A percentile compares a stretch with the other conserved stretches of the same genome.
Evolutionary conservation across 2,113 vertebrate genomes (phyloP).

Genomic region (Pogona vitticeps): DNA sequence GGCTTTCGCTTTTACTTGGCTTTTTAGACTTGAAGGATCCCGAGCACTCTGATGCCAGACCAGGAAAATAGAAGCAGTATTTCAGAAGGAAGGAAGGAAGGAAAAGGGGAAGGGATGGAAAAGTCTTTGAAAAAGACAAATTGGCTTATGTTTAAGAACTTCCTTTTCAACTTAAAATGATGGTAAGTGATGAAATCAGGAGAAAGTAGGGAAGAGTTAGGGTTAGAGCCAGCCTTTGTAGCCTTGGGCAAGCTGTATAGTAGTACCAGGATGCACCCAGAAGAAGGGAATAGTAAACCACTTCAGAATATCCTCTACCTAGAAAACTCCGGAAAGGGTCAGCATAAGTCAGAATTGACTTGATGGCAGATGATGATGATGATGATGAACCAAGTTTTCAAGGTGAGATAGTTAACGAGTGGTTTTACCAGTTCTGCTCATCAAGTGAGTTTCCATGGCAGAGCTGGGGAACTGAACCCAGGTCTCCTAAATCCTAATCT

Average conservation of each 20-base stretch:
- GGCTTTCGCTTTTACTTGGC: conserved; percentile 58
- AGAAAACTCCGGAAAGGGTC: too few relatives aligned
- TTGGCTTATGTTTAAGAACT: conserved; percentile 59
- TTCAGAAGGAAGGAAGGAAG: conserved; percentile 44
- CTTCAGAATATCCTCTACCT: too few relatives aligned
- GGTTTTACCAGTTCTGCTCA: too few relatives aligned
- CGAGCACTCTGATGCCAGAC: conserved; percentile 63
- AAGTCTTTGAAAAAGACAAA: conserved; percentile 41
- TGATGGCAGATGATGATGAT: too few relatives aligned
- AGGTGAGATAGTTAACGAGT: too few relatives aligned
- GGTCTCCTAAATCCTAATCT: neutral
- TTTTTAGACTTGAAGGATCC: conserved; percentile 51
- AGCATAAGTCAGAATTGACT: too few relatives aligned
- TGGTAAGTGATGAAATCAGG: conserved; percentile 8
- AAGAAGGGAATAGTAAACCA: too few relatives aligned
- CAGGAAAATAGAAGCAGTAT: conserved; percentile 66
- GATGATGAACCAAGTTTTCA: too few relatives aligned
- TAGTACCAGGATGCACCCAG: too few relatives aligned
- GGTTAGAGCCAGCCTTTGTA: too few relatives aligned
- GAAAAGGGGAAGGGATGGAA: neutral
- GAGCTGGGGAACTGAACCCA: neutral
- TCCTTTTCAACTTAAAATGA: conserved; percentile 69
- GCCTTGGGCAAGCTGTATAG: too few relatives aligned
- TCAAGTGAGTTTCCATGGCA: neutral
- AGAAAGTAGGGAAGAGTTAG: conserved; percentile 41